Base-by-base conservation (phyloP, 23 tunicate genomes). In the Phallusia fumigata region DNA sequence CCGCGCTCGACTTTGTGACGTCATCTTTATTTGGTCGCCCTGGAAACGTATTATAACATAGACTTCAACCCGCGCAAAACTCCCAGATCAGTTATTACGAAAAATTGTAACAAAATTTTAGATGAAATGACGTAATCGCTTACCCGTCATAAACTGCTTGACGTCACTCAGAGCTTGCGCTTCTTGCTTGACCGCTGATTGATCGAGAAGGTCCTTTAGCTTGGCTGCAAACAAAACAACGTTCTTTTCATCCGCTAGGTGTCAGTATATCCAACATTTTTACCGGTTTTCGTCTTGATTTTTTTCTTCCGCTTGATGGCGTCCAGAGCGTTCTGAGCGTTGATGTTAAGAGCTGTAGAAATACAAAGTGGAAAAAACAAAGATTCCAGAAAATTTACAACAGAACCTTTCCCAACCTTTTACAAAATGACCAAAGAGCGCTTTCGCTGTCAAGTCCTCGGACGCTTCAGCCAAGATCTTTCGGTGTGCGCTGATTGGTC, bases 331-430 rank as follows among this genome's bases (percentile, higher is more conserved):
- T 78, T 69, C 32, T 79, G 90, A 0, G 90, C 90, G 44, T 91
- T 86, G 77, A 91, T 86, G 76, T 91, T 91, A 52, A 91, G 33
- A 19, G 96, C 96, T 91, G 81, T 18, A 83, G 73, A 72, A 58
- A 40, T 10, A 40, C 10, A 40, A 40, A 40, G 47, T 40, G 47
- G 5, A 40, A 40, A 40, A 40, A 40, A 3, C 10, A 3, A 3
- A 5, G 10, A 40, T 40, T 24, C 69, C n/a, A 58, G 8, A 1
- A 58, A 6, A 24, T 24, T 58, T 58, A 16, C 28, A 24, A 13
- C 28, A 58, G 5, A 58, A 58, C 28, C n/a, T n/a, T 58, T 58
- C 10, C 44, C 16, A 0, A 88, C 92, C 87, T 83, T 83, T 88
- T 26, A 83, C 80, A 53, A 84, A 88, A 77, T 88, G 92, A 32